Conservation (phyloP, 2,797 vertebrate species). For the Alfaro cultratus region DNA sequence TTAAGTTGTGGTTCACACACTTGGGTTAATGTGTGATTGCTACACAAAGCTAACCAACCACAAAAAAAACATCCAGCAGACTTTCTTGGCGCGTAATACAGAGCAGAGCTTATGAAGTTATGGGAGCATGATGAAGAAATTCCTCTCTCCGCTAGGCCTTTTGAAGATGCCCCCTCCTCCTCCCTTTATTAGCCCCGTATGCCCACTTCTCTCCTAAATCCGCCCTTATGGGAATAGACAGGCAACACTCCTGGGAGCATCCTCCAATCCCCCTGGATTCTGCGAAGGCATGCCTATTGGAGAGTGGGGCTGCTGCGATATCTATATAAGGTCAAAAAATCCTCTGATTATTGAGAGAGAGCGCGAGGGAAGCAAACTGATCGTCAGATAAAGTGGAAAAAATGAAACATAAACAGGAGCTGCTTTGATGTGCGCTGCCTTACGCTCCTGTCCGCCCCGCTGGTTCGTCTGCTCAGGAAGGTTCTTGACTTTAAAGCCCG, state of each 20-base stretch:
- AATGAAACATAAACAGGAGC: constrained; percentile 71
- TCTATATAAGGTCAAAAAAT: constrained; percentile 71
- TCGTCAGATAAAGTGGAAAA: constrained; percentile 64
- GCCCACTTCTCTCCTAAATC: constrained; percentile 57
- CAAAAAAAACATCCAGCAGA: constrained; percentile 10
- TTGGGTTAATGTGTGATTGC: constrained; percentile 41
- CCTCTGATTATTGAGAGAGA: constrained; percentile 35
- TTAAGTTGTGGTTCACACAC: constrained; percentile 45
- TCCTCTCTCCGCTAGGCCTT: constrained; percentile 53
- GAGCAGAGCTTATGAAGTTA: constrained; percentile 50
- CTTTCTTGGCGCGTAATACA: constrained; percentile 21
- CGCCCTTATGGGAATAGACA: constrained; percentile 62
- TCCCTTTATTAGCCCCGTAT: constrained; percentile 45
- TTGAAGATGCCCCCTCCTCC: constrained; percentile 45
- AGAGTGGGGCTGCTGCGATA: constrained; percentile 25
- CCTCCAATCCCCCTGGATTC: constrained; percentile 52
- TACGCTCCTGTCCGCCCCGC: constrained; percentile 27
- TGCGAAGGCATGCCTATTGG: constrained; percentile 28
- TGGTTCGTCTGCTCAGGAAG: constrained; percentile 8
- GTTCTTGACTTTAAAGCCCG: constrained; percentile 18
- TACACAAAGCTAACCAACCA: constrained; percentile 32
- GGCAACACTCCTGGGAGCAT: constrained; percentile 53
- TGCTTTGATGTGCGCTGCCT: constrained; percentile 69
- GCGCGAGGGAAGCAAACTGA: constrained; percentile 33
- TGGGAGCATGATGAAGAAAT: constrained; percentile 68